Conservation (phyloP, 1,140 invertebrate genomes). For the Monochamus saltuarius region DNA sequence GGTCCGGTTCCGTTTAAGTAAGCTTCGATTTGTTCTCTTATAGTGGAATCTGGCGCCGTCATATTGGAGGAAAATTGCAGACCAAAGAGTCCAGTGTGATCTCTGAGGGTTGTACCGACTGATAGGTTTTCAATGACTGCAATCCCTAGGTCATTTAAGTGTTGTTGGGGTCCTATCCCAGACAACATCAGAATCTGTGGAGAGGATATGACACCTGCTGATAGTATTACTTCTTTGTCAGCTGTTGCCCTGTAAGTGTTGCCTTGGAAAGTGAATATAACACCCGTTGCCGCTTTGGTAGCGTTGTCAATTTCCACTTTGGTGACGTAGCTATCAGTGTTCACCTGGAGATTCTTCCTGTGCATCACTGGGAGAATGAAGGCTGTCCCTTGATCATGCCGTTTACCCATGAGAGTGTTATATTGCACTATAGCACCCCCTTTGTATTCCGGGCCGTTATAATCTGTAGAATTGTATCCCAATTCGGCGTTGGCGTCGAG, state of each 20-base stretch:
- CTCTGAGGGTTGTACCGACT: slow-evolving; percentile 77
- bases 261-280: slow-evolving; percentile 56
- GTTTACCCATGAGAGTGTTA: slow-evolving; percentile 54
- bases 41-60: background rate
- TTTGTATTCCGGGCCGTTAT: slow-evolving; percentile 48
- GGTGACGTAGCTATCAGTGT: slow-evolving; percentile 51
- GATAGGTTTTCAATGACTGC: slow-evolving; percentile 66
- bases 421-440: slow-evolving; percentile 53
- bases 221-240: slow-evolving; percentile 70
- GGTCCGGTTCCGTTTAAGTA: slow-evolving; percentile 24
- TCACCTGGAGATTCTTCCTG: slow-evolving; percentile 58
- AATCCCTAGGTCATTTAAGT: slow-evolving; percentile 66
- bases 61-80: slow-evolving; percentile 15
- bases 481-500: slow-evolving; percentile 58
- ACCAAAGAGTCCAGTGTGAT: slow-evolving; percentile 60
- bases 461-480: slow-evolving; percentile 58
- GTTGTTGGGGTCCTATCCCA: slow-evolving; percentile 71
- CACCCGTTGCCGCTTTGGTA: slow-evolving; percentile 60
- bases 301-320: slow-evolving; percentile 59
- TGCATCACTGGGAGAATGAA: slow-evolving; percentile 56
- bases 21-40: slow-evolving; percentile 28
- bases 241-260: slow-evolving; percentile 49
- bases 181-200: slow-evolving; percentile 81
- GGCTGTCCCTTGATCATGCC: slow-evolving; percentile 60
- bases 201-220: slow-evolving; percentile 72